phyloP scores from a whole-genome alignment of 2,888 invertebrate genomes.

The Hoplodrina blanda region DNA sequence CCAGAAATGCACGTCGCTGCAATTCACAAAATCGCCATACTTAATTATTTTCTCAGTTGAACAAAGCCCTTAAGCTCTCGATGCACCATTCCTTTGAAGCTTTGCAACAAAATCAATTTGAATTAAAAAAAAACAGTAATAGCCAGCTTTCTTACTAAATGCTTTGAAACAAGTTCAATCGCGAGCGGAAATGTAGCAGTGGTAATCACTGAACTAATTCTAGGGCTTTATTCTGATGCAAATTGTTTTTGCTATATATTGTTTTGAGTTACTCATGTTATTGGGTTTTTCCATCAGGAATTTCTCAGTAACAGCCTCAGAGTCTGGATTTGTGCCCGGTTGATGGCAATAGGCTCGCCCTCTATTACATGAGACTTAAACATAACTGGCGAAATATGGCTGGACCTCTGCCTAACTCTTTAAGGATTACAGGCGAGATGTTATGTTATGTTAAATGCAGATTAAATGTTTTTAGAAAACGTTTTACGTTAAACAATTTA shows the following conservation, averaged over 20 bases:
- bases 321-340: no score
- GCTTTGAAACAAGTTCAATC: constrained; percentile 25
- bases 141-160: constrained; percentile 31
- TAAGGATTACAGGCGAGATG: no score
- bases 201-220: constrained; percentile 16
- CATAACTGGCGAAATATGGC: no score
- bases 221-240: constrained; percentile 25
- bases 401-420: no score
- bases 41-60: background rate
- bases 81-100: constrained; percentile 27
- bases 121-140: constrained; percentile 14
- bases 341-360: no score
- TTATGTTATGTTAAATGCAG: background rate
- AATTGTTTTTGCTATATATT: constrained; percentile 30
- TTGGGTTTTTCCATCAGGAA: no score
- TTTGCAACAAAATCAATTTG: constrained; percentile 34
- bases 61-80: background rate
- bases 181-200: constrained; percentile 7
- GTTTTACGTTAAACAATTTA: background rate
- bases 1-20: no score
- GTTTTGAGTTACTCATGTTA: background rate
- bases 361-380: no score
- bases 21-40: background rate
- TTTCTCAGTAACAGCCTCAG: no score
- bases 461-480: background rate